Base-by-base conservation (phyloP, 2,888 invertebrate genomes). In the Ctenicera cuprea region DNA sequence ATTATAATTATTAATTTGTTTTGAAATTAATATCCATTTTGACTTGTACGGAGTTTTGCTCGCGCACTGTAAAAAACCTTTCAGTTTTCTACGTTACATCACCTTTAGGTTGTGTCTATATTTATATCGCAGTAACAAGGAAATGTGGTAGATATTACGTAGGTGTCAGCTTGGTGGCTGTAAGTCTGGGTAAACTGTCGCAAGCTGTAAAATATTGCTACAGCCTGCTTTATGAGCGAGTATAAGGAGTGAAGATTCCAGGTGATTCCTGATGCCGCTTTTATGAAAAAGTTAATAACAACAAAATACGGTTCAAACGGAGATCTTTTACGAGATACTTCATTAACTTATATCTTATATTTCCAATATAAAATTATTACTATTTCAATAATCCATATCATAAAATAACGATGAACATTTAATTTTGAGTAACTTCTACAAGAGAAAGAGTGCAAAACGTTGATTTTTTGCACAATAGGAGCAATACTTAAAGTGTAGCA, bases 141-240 rank as follows among this genome's bases (percentile, higher is more conserved):
- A 64, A 64, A 64, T 48, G 64, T 64, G 64, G 45, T 48, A 48
- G 48, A 64, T 64, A 48, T 64, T 64, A 48, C 26, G 64, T 64
- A 64, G 48, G 48, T 48, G 48, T 45, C 64, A 48, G 48, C 64
- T 33, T 18, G 48, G 64, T 45, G 48, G 33, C 48, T 26, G 30
- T 64, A 48, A 64, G 64, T 64, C 30, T 48, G 64, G 50, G 48
- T 64, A 64, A 64, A 64, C 48, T 64, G 64, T 64, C 64, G 64
- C 48, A 48, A 33, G 64, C 45, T 26, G 64, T 64, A 48, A 64
- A 45, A 64, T 64, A 48, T 64, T 64, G 48, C 33, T 33, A 3
- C 48, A 48, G 48, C 48, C 11, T 48, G 48, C 20, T 48, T 48
- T 20, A 48, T 48, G 48, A 48, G 48, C 5, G 16, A 14, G 48